Conservation (phyloP, 2,888 invertebrate species). For the Opisthograptis luteolata region DNA sequence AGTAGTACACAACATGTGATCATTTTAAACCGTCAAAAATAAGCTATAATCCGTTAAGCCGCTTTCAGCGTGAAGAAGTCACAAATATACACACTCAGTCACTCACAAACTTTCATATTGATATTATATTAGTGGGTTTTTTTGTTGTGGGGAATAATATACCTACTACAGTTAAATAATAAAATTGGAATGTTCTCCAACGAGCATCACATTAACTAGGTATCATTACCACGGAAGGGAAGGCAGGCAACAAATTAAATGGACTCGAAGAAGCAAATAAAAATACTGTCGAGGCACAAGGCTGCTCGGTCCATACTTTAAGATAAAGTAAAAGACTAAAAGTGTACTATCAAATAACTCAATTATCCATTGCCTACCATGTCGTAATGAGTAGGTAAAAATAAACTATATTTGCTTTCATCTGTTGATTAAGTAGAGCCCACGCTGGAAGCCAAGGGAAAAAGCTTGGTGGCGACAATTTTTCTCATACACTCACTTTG, state of each 20-base stretch:
- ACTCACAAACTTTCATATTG: no score
- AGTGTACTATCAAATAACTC: slow-evolving; percentile 21
- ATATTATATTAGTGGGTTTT: no score
- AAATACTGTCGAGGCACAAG: slow-evolving; percentile 1
- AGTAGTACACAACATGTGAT: no score
- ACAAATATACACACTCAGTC: no score
- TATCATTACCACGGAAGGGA: slow-evolving; percentile 11
- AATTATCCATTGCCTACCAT: slow-evolving; percentile 19
- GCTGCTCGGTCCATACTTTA: slow-evolving; percentile 1
- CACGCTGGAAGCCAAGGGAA: not conserved
- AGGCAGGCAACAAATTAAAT: slow-evolving; percentile 8
- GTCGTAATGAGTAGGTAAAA: slow-evolving; percentile 23
- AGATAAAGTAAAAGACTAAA: slow-evolving; percentile 13
- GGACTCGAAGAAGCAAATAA: slow-evolving; percentile 3
- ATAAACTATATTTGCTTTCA: slow-evolving; percentile 22
- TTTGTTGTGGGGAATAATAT: no score
- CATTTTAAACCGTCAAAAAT: no score
- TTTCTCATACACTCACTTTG: no score
- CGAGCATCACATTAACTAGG: not conserved
- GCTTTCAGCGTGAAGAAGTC: no score
- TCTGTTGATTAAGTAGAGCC: slow-evolving; percentile 13
- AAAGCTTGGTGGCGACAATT: no score
- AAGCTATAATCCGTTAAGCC: no score
- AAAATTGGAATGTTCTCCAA: slow-evolving; percentile 2
- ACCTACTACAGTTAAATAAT: not conserved